A percentile compares a stretch with the other conserved stretches of the same genome.
These are phyloP conservation scores for Pollenia griseotomentosa DNA, from an alignment of 2,888 invertebrate species.

Conservation along the genomic window DNA sequence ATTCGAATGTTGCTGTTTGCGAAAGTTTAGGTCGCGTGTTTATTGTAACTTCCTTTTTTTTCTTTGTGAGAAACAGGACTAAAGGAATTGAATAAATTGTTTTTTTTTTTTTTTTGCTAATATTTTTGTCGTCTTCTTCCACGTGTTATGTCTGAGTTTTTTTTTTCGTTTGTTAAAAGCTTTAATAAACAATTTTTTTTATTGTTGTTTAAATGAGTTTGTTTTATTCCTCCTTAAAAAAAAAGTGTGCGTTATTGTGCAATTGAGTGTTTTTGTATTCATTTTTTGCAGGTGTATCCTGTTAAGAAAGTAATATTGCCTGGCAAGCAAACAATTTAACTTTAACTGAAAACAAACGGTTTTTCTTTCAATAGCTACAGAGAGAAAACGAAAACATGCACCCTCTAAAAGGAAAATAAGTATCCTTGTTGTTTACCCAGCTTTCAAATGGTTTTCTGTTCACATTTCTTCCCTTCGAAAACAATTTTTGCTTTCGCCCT, in stretches of 20 bases:
- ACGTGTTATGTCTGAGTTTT: slow-evolving; percentile 57
- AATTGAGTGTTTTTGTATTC: slow-evolving; percentile 36
- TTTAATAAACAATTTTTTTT: slow-evolving; percentile 67
- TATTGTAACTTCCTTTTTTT: slow-evolving; percentile 58
- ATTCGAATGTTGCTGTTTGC: background rate
- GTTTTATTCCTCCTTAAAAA: slow-evolving; percentile 35
- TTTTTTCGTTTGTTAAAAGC: slow-evolving; percentile 59
- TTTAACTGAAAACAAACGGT: slow-evolving; percentile 45
- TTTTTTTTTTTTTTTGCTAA: slow-evolving; percentile 3
- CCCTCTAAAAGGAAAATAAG: slow-evolving; percentile 48
- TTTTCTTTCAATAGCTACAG: slow-evolving; percentile 3
- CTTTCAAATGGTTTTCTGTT: background rate
- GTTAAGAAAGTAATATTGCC: slow-evolving; percentile 55
- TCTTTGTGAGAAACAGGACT: slow-evolving; percentile 3
- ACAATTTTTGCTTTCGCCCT: slow-evolving; percentile 7
- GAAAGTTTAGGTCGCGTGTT: slow-evolving; percentile 66
- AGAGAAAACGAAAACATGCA: slow-evolving; percentile 18
- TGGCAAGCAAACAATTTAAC: slow-evolving; percentile 66
- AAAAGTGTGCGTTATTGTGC: slow-evolving; percentile 47
- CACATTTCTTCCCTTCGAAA: background rate
- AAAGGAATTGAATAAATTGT: slow-evolving; percentile 51
- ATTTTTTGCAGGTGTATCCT: slow-evolving; percentile 67
- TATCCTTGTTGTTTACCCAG: background rate
- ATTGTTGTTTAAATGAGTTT: slow-evolving; percentile 62
- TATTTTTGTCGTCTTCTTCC: slow-evolving; percentile 27